Evolutionary conservation across 2,797 vertebrate species (phyloP), one percentile per base, ranked within the genome.

Genomic region (Allobates femoralis): DNA sequence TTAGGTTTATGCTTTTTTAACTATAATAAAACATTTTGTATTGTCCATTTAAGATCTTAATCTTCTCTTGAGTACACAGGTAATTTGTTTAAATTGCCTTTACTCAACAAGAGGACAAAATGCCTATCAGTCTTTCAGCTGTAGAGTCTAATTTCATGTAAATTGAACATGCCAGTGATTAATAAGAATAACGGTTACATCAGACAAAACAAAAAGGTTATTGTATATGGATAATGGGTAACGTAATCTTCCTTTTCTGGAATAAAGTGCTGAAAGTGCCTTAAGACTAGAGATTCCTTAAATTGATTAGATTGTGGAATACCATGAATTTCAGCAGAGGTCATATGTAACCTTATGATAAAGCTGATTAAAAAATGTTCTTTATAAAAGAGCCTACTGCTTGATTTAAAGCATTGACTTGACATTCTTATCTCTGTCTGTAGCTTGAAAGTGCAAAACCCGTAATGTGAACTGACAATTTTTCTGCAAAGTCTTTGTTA

Each of bases 391-490:
- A 79, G 18, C 66, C 26, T 51, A 55, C 74, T 79, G 75, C 81
- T 66, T 87, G 76, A 51, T 80, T 84, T 78, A 84, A 73, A 62
- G 81, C 76, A 84, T 41, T 74, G 58, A 84, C 76, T 64, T 87
- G 81, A 67, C 81, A 83, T 83, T 69, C 74, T 76, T 87, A 83
- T 87, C 86, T 79, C 37, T 79, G 80, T 79, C 16, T 83, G 83
- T 69, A 64, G 73, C 60, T 76, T 69, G 8, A 83, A 78, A 87
- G 41, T 83, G 86, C 74, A 79, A 83, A 53, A 73, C 64, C 79
- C 34, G 86, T 87, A 84, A 84, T 83, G 34, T 79, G 73, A 87
- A 67, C 74, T 87, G 73, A 78, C 80, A 87, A 83, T 87, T 83
- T 83, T 56, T 78, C 86, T 83, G 64, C 62, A 83, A 87, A 78